A percentile compares a stretch with the other conserved stretches of the same genome.
Evolutionary conservation across 2,888 invertebrate genomes (phyloP).

Genomic region (Drosophila kambysellisi): DNA sequence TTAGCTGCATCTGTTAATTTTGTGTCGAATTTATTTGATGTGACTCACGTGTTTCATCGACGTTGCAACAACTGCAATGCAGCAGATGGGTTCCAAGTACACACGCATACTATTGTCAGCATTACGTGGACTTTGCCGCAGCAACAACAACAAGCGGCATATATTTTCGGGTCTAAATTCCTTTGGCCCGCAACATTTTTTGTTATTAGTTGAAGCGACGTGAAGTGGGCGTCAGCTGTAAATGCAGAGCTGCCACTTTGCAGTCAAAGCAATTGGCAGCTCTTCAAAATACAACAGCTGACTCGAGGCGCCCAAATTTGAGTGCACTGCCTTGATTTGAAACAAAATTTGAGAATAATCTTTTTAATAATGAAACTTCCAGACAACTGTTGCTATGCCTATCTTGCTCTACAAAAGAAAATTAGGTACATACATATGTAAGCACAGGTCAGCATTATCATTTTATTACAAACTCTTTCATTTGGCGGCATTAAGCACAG

Average conservation of each 20-base stretch:
- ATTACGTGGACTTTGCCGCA: conserved; percentile 30
- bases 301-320: conserved; percentile 6
- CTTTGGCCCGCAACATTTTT: conserved; percentile 40
- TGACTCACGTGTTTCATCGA: conserved; percentile 54
- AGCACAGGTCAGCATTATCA: not conserved
- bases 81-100: conserved; percentile 55
- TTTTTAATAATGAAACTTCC: conserved; percentile 36
- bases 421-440: not conserved
- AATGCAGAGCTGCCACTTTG: conserved; percentile 9
- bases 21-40: not conserved
- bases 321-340: not conserved
- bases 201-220: conserved; percentile 33
- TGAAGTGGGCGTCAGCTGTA: conserved; percentile 31
- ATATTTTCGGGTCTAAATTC: conserved; percentile 14
- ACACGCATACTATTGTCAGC: conserved; percentile 32
- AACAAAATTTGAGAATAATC: not conserved
- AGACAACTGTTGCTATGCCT: not conserved
- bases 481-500: not conserved
- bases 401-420: not conserved
- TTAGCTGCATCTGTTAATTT: conserved; percentile 12
- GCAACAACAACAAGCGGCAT: conserved; percentile 49
- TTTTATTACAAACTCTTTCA: not conserved
- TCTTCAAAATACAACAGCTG: conserved; percentile 9
- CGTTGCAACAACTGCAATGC: conserved; percentile 57
- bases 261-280: conserved; percentile 15